Evolutionary conservation across 2,888 invertebrate species (phyloP).

Genomic region (Endomychus coccineus): DNA sequence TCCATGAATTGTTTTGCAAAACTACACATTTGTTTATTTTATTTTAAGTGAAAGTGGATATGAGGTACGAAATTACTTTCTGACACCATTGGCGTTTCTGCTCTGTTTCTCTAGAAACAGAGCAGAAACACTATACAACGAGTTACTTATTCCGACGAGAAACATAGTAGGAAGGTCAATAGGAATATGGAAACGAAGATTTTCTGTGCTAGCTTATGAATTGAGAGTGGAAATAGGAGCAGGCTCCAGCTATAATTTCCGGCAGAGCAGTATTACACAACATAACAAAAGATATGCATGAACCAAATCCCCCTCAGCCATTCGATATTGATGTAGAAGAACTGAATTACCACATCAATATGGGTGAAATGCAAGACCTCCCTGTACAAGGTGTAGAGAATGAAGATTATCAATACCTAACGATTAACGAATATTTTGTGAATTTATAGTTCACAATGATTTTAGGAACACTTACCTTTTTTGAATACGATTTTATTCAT

Average conservation of each 20-base stretch:
- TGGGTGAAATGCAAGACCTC: constrained; percentile 9
- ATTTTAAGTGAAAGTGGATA: constrained; percentile 22
- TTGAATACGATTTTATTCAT: no score
- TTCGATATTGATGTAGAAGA: constrained; percentile 13
- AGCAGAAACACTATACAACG: constrained; percentile 23
- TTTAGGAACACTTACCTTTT: no score
- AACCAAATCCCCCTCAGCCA: constrained; percentile 14
- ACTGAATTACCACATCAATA: constrained; percentile 10
- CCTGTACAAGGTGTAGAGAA: constrained; percentile 2
- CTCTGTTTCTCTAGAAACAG: constrained; percentile 15
- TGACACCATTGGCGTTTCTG: constrained; percentile 26
- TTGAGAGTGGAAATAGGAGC: constrained; percentile 16
- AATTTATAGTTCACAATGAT: no score
- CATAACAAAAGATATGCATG: constrained; percentile 16
- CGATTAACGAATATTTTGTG: no score
- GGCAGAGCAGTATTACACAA: constrained; percentile 24
- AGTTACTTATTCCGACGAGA: constrained; percentile 21
- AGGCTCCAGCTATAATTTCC: constrained; percentile 16
- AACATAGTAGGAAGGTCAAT: constrained; percentile 19
- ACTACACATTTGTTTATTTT: no score
- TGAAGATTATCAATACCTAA: background rate
- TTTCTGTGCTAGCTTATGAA: constrained; percentile 20
- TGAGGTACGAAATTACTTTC: constrained; percentile 13
- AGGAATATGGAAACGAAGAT: constrained; percentile 23
- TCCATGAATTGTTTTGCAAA: background rate